Evolutionary conservation across 2,888 invertebrate genomes (phyloP), one percentile per base, ranked within the genome.

Genomic region (Conomelus anceps): DNA sequence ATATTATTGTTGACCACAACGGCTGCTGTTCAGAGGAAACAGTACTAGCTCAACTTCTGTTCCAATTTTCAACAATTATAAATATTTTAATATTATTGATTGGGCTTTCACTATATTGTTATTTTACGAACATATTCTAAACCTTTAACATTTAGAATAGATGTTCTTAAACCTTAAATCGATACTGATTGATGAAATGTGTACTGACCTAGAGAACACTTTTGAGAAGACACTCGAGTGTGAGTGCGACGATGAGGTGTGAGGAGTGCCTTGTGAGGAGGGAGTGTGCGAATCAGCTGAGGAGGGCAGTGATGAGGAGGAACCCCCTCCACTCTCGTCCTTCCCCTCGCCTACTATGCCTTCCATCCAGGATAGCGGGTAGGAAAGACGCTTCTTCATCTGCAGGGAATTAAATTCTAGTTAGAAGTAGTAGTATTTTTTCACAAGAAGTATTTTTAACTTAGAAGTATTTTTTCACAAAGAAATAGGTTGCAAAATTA

Each of bases 351-450:
- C 96, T 0, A 97, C 96, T 85, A 97, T 91, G 0, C 98, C 97
- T 93, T 98, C 98, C 95, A 98, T 97, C 98, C 98, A 98, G 1
- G 98, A 96, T 89, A 98, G 94, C 22, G 98, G 98, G 94, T 98
- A 98, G 0, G 98, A 98, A 90, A 98, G 95, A 92, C 98, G 95
- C 94, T 98, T 98, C 92, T 98, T 94, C 97, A 98, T 98, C 97
- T 98, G 92, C 20, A 20, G 17, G 7, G 3, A 17, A 41, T 17
- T 13, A 41, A 13, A 41, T 26, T 26, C 26, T 7, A 26, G 11
- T 7, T 26, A 26, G 11, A 26, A 26, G 11, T 26, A 26, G 11
- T 26, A 94, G 93, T 88, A 34, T 13, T 34, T 3, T 20, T 9
- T 7, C 22, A n/a, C n/a, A n/a, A 22, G 7, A 88, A n/a, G 20